Evolutionary conservation across 2,888 invertebrate genomes (phyloP).

Genomic region (Leistus spinibarbis): DNA sequence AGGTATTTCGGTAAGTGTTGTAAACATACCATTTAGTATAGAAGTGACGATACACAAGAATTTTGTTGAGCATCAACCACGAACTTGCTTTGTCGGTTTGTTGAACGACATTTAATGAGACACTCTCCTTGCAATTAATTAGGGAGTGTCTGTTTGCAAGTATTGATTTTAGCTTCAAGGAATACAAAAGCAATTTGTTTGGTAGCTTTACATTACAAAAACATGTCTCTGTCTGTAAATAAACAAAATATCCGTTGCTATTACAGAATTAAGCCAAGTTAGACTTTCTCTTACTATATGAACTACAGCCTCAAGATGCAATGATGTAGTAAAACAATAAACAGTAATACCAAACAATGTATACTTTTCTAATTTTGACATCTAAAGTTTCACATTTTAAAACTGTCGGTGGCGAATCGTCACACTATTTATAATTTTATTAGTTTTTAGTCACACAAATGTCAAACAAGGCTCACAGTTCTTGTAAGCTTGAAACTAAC

Average conservation of each 20-base stretch:
- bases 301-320: too few relatives aligned
- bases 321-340: too few relatives aligned
- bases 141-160: slow-evolving; percentile 16
- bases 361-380: too few relatives aligned
- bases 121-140: slow-evolving; percentile 23
- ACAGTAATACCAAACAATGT: too few relatives aligned
- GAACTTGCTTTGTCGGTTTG: slow-evolving; percentile 8
- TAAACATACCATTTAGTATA: too few relatives aligned
- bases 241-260: neutral
- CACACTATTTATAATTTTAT: too few relatives aligned
- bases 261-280: neutral
- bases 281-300: neutral
- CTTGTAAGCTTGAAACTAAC: too few relatives aligned
- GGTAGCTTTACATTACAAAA: neutral
- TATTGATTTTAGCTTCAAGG: slow-evolving; percentile 21
- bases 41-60: neutral
- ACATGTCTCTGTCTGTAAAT: neutral
- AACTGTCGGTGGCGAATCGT: too few relatives aligned
- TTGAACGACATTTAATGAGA: slow-evolving; percentile 32
- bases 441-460: too few relatives aligned
- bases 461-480: too few relatives aligned
- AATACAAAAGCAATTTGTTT: slow-evolving; percentile 17
- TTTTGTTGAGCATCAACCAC: neutral
- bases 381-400: too few relatives aligned
- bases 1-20: too few relatives aligned